phyloP scores from a whole-genome alignment of 2,113 vertebrate species.

The Enhydra lutris region DNA sequence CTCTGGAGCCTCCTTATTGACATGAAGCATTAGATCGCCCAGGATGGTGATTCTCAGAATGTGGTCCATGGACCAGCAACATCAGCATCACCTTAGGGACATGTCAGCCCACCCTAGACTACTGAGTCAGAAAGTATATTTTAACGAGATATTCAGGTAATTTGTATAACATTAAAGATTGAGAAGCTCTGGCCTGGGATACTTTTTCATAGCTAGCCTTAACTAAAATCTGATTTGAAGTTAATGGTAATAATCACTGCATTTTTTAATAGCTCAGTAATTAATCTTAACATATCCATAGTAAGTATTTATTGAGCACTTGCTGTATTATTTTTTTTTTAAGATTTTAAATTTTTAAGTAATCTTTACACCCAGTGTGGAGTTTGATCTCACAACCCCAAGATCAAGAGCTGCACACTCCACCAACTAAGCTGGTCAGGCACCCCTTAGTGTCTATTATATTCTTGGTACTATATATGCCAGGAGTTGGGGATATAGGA shows the following conservation, averaged over 20 bases:
- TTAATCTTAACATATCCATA: not conserved
- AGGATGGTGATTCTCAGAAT: not conserved
- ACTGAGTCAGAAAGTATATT: not conserved
- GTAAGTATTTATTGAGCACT: not conserved
- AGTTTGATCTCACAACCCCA: not conserved
- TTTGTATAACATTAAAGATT: not conserved
- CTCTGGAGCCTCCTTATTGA: not conserved
- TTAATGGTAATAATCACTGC: not conserved
- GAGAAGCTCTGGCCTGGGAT: not conserved
- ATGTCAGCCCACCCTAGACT: not conserved
- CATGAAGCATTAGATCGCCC: not conserved
- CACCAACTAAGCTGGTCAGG: not conserved
- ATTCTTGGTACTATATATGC: not conserved
- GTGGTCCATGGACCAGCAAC: not conserved
- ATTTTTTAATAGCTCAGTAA: not conserved
- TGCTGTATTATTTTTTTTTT: not conserved
- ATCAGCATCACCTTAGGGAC: not conserved
- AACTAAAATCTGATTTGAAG: constrained; percentile 8
- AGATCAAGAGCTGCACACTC: not conserved
- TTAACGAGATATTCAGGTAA: not conserved
- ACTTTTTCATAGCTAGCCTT: not conserved
- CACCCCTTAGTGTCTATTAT: not conserved
- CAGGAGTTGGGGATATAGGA: not conserved
- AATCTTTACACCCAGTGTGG: not conserved
- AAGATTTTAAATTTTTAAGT: not conserved